Evolutionary conservation across 2,113 vertebrate genomes (phyloP), one percentile per base, ranked within the genome.

Genomic region (Alosa alosa): DNA sequence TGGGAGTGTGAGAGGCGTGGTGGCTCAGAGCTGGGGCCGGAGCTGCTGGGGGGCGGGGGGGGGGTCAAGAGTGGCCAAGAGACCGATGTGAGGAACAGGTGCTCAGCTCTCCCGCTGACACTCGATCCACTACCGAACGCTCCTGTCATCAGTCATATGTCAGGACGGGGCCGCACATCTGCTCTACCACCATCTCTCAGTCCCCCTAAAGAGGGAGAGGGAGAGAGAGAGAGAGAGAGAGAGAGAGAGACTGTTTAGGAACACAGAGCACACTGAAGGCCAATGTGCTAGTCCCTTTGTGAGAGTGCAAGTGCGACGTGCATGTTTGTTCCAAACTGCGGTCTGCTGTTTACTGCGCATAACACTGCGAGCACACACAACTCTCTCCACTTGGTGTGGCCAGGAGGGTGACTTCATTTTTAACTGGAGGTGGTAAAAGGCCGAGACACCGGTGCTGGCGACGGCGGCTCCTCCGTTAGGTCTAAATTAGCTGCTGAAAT

Each of bases 51-150:
- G 57, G 57, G 57, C 1, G 20, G 57, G 8, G 22, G 22, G 6
- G 2, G n/a, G n/a, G n/a, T 10, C n/a, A n/a, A n/a, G 25, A 11
- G 45, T 4, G 60, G 85, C 15, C 20, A 25, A 20, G 81, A 44
- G 36, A 41, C 85, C 52, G 75, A 7, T 45, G 36, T 81, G 15
- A 84, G 91, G 81, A 94, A 94, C 95, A 95, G 95, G 94, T 96
- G 95, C 88, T 89, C 88, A 89, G 57, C 93, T 89, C 90, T 82
- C 83, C 47, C 84, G 45, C 88, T 93, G 94, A 90, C 93, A 91
- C 85, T 60, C 83, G 92, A 87, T 93, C 91, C 82, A 89, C 88
- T 90, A 86, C 78, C 86, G 89, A 94, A 90, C 86, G 46, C 0
- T 55, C 89, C 93, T 94, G 91, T 93, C 93, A 92, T 90, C 86